Evolutionary conservation across 2,797 vertebrate species (phyloP).

Genomic region (Chloroceryle inda): DNA sequence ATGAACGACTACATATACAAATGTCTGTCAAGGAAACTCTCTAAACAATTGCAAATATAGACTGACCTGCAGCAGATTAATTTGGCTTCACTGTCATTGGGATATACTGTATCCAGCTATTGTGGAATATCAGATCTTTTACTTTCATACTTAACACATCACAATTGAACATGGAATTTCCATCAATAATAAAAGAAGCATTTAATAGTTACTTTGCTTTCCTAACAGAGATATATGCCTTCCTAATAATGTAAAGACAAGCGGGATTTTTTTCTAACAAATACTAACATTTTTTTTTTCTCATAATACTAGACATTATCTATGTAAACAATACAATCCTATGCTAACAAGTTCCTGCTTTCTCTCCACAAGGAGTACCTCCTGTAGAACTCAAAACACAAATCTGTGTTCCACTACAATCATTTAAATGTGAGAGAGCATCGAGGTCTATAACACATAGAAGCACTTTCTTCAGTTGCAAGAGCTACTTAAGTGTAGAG

Average conservation of each 20-base stretch:
- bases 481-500: neutral
- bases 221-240: neutral
- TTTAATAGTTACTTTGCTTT: conserved; percentile 16
- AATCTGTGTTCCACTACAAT: neutral
- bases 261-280: conserved; percentile 19
- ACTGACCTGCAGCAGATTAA: conserved; percentile 47
- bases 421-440: neutral
- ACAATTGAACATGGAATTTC: neutral
- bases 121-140: neutral
- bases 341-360: neutral
- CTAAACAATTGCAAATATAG: conserved; percentile 72
- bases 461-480: neutral
- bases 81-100: conserved; percentile 12
- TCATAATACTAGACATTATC: conserved; percentile 1
- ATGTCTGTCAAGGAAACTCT: conserved; percentile 50
- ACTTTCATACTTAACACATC: neutral
- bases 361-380: neutral
- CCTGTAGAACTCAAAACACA: neutral
- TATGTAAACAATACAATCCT: neutral
- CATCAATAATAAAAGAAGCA: neutral
- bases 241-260: neutral
- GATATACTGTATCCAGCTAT: neutral
- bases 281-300: neutral
- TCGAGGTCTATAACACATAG: neutral
- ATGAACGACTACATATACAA: conserved; percentile 69